Percentiles rank a stretch among this genome's conserved stretches.
These are phyloP conservation scores for Epinotia nisella DNA, from an alignment of 2,888 invertebrate species.

Conservation along the genomic window DNA sequence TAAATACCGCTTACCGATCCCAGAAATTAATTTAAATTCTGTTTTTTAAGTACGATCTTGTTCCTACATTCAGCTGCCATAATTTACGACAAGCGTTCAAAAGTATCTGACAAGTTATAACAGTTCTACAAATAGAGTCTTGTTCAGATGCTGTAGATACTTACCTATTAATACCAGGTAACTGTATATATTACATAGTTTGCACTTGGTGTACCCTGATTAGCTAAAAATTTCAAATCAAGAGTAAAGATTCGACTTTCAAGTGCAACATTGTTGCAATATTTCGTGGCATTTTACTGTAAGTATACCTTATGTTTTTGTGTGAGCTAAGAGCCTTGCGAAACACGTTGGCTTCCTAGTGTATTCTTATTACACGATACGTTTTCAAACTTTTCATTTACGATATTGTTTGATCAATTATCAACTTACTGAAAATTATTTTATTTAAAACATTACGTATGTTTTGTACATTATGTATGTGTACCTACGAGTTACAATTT, in stretches of 20 bases:
- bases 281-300: not conserved
- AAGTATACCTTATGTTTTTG: not conserved
- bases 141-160: no score
- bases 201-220: no score
- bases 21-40: no score
- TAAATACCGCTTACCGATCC: no score
- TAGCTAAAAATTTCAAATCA: not conserved
- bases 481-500: not conserved
- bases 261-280: not conserved
- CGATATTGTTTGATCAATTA: not conserved
- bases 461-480: no score
- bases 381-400: not conserved
- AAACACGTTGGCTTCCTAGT: constrained; percentile 9
- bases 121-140: no score
- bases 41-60: no score
- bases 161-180: no score
- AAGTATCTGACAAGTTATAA: not conserved
- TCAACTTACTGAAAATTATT: no score
- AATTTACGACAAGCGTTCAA: no score
- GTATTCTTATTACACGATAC: not conserved
- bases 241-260: not conserved
- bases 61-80: no score
- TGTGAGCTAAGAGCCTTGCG: constrained; percentile 21
- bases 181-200: no score
- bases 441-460: not conserved